Evolutionary conservation across 2,113 vertebrate species (phyloP), one percentile per base, ranked within the genome.

Genomic region (Cyanoramphus novaezelandiae): DNA sequence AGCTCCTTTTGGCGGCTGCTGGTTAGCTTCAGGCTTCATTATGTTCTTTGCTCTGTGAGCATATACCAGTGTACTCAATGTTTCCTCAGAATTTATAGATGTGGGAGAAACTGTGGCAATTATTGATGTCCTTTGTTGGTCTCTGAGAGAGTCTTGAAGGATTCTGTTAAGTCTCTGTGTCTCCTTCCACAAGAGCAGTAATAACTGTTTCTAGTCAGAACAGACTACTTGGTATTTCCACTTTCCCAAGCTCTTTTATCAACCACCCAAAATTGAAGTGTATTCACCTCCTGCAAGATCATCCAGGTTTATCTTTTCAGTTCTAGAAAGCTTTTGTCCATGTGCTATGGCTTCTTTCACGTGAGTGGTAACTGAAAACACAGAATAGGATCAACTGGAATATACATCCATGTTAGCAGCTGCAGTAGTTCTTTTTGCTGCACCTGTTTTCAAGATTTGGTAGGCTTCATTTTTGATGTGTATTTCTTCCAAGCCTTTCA

Each of bases 1-100:
- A 65, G 98, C 98, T 97, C 97, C 97, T 98, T 99, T 99, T 90
- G 98, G 99, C 94, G 99, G 98, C 68, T 99, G 99, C 97, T 99
- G 98, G 96, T 99, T 99, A 87, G 99, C 98, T 94, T 99, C 98
- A 8, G 98, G 98, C 68, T 99, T 99, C 98, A 99, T 90, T 91
- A 99, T 98, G 91, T 98, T 99, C 96, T 99, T 99, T 96, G 98
- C 98, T 95, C 98, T 98, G 94, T 98, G 97, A 77, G 98, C 98
- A 86, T 99, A 99, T 20, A 98, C 98, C 96, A 99, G 92, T 3
- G 98, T 99, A 97, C 98, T 99, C 88, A 98, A 46, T 17, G 99
- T 99, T 98, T 99, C 98, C 96, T 99, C 98, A 53, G 98, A 70
- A 97, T 99, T 99, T 93, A 98, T 95, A 92, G 98, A 99, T 18